Base-by-base conservation (phyloP, 37 sponge, comb jelly and placozoan species). In the Hormiphora californensis region DNA sequence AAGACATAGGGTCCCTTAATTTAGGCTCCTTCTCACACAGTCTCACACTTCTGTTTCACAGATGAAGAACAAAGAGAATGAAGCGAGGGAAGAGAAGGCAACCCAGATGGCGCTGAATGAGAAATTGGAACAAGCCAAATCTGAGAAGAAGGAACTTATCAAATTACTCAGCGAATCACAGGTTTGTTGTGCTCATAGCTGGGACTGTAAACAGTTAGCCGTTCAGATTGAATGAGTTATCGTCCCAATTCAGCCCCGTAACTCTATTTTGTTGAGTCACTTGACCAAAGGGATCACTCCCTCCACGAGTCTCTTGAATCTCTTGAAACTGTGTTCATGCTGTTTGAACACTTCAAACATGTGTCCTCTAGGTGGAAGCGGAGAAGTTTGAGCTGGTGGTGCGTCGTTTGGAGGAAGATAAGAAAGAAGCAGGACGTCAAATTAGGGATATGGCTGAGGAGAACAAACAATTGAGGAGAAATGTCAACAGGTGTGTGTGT, bases 401-500 rank as follows among this genome's bases (percentile, higher is more conserved):
- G 81, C 40, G 43, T 4, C 34, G 81, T n/a, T 28, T 73, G 49
- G 81, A 73, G 49, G 81, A 73, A 31, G 81, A 73, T 21, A 73
- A 73, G 81, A 73, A 73, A 51, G 81, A 73, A 28, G 43, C 49
- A 15, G 81, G 81, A 0, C 12, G 81, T 28, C 81, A 33, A 19
- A 3, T 73, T 51, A 73, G 81, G 22, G 81, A 73, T 40, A 21
- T 73, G 22, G 35, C 21, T 3, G 81, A 73, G 81, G 81, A 73
- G 27, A 73, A 73, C 44, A 73, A 73, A 40, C 81, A 73, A 30
- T 30, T 73, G 81, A 73, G 43, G 46, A 27, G 81, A 2, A 73
- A 73, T 33, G 81, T 73, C 44, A 73, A 73, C 46, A 73, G 81
- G 81, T 73, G n/a, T n/a, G n/a, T n/a, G n/a, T n/a, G n/a, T n/a